These are phyloP conservation scores for Periplaneta americana DNA, from an alignment of 1,140 invertebrate genomes.

Conservation along the genomic window DNA sequence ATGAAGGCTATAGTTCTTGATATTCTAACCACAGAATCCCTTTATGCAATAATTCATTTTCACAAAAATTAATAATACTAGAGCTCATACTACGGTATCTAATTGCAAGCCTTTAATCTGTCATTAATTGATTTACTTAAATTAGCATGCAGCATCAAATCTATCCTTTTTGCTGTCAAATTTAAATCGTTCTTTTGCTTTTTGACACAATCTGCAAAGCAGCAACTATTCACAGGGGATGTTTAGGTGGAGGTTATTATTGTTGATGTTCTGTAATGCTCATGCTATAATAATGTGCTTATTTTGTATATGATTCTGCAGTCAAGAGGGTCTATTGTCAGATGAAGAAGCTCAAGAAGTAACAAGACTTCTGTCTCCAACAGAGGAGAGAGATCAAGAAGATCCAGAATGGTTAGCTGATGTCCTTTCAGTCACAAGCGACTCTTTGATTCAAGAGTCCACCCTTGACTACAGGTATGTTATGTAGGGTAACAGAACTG, in stretches of 20 bases:
- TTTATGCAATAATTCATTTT: too few species aligned
- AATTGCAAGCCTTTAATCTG: too few species aligned
- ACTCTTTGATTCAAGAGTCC: constrained; percentile 40
- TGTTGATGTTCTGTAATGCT: not conserved
- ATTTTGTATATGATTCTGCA: constrained; percentile 30
- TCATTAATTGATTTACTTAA: not conserved
- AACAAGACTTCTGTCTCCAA: constrained; percentile 64
- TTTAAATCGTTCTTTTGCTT: not conserved
- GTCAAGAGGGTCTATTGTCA: constrained; percentile 69
- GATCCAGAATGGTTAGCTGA: constrained; percentile 51
- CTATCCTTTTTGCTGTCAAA: too few species aligned
- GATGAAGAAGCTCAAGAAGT: constrained; percentile 85
- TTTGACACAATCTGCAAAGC: not conserved
- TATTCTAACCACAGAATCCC: too few species aligned
- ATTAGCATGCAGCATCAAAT: not conserved
- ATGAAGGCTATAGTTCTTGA: too few species aligned
- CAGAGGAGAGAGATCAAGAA: constrained; percentile 32
- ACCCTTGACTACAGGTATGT: constrained; percentile 41
- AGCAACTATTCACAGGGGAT: not conserved
- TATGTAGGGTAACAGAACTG: too few species aligned
- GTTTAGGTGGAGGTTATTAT: not conserved
- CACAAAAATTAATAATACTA: too few species aligned
- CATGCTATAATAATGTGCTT: not conserved
- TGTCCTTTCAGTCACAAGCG: constrained; percentile 46
- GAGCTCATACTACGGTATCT: too few species aligned